phyloP scores from a whole-genome alignment of 2,113 vertebrate species.

The Turnix velox region DNA sequence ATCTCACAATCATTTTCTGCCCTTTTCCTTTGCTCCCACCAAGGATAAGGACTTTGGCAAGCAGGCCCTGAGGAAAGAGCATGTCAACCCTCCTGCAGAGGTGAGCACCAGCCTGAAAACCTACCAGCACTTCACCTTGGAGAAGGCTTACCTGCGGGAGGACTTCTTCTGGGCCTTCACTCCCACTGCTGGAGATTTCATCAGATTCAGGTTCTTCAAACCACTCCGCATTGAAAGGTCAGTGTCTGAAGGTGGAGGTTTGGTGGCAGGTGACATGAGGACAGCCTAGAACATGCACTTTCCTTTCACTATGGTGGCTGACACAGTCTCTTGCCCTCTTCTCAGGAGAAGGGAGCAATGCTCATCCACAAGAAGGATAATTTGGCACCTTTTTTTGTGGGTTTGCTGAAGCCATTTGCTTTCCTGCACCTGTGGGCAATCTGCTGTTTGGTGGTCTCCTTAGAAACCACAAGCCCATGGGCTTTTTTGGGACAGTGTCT shows the following conservation, averaged over 20 bases:
- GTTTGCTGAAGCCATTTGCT: background rate
- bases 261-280: background rate
- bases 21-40: background rate
- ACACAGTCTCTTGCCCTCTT: fast-evolving
- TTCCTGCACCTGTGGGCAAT: background rate
- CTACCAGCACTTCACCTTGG: conserved; percentile 98
- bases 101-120: conserved; percentile 98
- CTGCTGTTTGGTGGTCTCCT: background rate
- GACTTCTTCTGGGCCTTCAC: conserved; percentile 99
- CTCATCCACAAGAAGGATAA: background rate
- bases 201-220: conserved; percentile 95
- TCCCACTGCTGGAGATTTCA: conserved; percentile 91
- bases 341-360: background rate
- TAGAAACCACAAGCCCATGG: background rate
- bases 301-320: background rate
- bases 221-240: conserved; percentile 91
- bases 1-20: background rate
- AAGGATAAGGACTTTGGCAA: conserved; percentile 98
- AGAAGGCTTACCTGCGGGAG: conserved; percentile 95
- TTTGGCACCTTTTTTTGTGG: background rate
- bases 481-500: background rate
- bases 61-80: conserved; percentile 90
- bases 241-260: background rate
- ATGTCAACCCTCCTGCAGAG: conserved; percentile 93
- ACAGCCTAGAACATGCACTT: background rate